phyloP scores from a whole-genome alignment of 2,888 invertebrate genomes.

The Mesochorus sp. region DNA sequence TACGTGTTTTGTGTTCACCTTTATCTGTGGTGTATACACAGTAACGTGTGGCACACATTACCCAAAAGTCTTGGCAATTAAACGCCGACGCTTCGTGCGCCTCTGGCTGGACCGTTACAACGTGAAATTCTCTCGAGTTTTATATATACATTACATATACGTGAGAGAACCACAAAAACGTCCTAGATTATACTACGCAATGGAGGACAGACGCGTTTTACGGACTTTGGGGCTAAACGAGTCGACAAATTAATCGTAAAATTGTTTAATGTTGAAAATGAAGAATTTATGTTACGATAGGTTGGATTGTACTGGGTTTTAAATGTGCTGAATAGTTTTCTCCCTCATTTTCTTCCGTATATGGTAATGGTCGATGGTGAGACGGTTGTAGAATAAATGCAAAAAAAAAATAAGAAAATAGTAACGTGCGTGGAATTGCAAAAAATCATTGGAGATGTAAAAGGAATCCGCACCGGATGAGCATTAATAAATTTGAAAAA shows the following conservation, averaged over 20 bases:
- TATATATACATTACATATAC: too few relatives aligned
- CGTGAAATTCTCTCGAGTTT: conserved; percentile 6
- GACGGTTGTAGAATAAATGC: conserved; percentile 5
- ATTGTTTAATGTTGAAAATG: neutral
- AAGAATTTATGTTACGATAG: neutral
- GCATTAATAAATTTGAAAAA: neutral
- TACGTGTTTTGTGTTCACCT: conserved; percentile 1
- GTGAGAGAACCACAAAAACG: conserved; percentile 4
- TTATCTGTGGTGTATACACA: neutral
- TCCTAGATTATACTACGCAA: conserved; percentile 14
- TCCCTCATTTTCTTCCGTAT: conserved; percentile 11
- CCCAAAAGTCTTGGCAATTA: conserved; percentile 53
- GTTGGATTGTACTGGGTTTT: neutral
- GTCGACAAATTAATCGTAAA: neutral
- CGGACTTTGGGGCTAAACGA: neutral
- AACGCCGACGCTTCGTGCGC: conserved; percentile 8
- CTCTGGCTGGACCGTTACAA: conserved; percentile 30
- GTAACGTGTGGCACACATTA: conserved; percentile 11
- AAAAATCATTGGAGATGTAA: conserved; percentile 42
- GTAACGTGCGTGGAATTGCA: conserved; percentile 23
- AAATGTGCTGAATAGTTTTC: too few relatives aligned
- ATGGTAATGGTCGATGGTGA: conserved; percentile 12
- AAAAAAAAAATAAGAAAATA: conserved; percentile 4
- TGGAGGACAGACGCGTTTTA: neutral
- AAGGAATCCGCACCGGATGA: conserved; percentile 20